Evolutionary conservation across 2,113 vertebrate genomes (phyloP).

Genomic region (Oxyura jamaicensis): DNA sequence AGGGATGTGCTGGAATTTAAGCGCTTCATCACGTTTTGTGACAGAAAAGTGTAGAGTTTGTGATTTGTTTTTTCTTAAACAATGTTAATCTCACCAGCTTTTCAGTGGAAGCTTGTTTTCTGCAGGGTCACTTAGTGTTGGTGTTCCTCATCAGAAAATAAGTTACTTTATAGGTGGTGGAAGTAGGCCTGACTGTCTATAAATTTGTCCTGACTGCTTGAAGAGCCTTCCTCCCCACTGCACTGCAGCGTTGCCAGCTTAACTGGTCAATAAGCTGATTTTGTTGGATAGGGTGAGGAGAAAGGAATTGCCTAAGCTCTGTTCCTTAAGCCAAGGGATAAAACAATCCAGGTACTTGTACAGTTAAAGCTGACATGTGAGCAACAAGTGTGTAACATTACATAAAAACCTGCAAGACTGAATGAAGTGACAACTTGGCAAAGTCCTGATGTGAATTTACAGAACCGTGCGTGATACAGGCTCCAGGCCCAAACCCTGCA

Average conservation of each 20-base stretch:
- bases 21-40: background rate
- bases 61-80: background rate
- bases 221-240: background rate
- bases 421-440: background rate
- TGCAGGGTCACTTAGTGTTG: background rate
- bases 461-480: background rate
- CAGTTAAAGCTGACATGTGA: background rate
- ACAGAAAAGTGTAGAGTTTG: background rate
- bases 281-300: background rate
- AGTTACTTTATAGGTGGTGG: background rate
- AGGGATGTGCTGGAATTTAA: background rate
- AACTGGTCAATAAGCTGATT: background rate
- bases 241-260: background rate
- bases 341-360: background rate
- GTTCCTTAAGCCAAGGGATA: background rate
- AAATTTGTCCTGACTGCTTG: background rate
- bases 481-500: background rate
- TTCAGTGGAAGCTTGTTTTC: background rate
- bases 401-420: background rate
- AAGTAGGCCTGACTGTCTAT: background rate
- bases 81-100: accelerated
- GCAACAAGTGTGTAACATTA: background rate
- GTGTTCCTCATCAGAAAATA: background rate
- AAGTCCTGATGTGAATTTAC: background rate
- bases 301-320: background rate